These are phyloP conservation scores for Julus scanicus DNA, from an alignment of 2,888 invertebrate genomes.

Conservation along the genomic window DNA sequence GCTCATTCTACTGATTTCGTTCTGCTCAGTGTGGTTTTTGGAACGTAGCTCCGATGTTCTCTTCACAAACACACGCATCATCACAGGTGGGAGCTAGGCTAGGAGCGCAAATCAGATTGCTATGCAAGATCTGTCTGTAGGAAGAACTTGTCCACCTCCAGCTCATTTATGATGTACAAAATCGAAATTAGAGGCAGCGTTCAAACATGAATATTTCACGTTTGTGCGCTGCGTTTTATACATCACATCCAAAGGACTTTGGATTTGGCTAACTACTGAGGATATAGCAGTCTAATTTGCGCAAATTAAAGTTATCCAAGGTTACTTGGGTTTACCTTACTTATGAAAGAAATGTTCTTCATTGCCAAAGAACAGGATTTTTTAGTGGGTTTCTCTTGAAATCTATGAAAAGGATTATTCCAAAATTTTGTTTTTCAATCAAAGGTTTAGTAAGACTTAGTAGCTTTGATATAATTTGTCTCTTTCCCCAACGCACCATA, in stretches of 20 bases:
- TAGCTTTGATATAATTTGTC: neutral
- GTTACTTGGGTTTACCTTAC: neutral
- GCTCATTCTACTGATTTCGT: slow-evolving; percentile 69
- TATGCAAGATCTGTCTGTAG: slow-evolving; percentile 60
- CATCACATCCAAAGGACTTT: neutral
- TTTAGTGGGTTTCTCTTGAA: neutral
- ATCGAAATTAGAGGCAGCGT: neutral
- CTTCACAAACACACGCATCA: slow-evolving; percentile 59
- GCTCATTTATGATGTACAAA: slow-evolving; percentile 46
- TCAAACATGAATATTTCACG: neutral
- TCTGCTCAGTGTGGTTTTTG: slow-evolving; percentile 67
- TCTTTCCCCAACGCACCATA: neutral
- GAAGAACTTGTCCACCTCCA: slow-evolving; percentile 51
- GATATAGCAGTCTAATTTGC: slow-evolving; percentile 22
- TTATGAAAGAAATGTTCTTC: neutral
- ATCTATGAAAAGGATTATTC: neutral
- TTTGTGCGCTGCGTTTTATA: neutral
- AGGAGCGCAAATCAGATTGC: slow-evolving; percentile 62
- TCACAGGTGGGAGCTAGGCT: slow-evolving; percentile 65
- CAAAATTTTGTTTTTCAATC: neutral
- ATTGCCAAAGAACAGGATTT: neutral
- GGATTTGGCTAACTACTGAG: neutral
- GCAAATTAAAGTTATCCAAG: neutral
- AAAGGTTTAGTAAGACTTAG: neutral
- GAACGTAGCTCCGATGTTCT: slow-evolving; percentile 61